Evolutionary conservation across 2,113 vertebrate species (phyloP).

Genomic region (Dipodomys ordii): DNA sequence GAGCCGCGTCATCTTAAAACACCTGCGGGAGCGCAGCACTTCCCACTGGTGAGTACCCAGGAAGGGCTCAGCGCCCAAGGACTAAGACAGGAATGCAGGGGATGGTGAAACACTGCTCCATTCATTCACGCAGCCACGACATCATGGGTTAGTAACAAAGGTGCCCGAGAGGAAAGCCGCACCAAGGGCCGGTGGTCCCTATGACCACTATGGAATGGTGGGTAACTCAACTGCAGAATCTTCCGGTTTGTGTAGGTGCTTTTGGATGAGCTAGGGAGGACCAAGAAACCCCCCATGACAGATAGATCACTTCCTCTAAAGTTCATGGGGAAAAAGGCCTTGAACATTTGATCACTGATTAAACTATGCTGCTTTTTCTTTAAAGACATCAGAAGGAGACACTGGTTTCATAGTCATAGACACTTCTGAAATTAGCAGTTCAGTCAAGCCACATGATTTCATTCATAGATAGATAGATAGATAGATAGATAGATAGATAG

Average conservation of each 20-base stretch:
- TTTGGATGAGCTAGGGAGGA: not conserved
- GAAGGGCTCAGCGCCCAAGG: not conserved
- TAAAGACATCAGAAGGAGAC: not conserved
- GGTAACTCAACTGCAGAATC: not conserved
- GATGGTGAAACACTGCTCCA: not conserved
- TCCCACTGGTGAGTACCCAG: conserved; percentile 15
- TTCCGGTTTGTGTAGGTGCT: not conserved
- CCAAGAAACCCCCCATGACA: not conserved
- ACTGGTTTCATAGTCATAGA: not conserved
- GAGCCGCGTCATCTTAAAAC: conserved; percentile 38
- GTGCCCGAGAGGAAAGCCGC: not conserved
- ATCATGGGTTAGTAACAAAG: not conserved
- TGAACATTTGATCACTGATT: not conserved
- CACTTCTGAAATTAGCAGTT: not conserved
- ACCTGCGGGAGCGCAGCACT: not conserved
- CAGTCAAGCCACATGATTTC: not conserved
- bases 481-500: not conserved
- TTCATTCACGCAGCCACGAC: no score
- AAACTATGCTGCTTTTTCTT: not conserved
- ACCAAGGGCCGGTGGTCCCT: not conserved
- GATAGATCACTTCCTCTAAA: not conserved
- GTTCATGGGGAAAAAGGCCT: not conserved
- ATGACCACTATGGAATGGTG: not conserved
- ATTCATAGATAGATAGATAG: not conserved
- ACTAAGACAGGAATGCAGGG: not conserved